These are phyloP conservation scores for Aphis gossypii DNA, from an alignment of 1,140 invertebrate genomes.

Conservation along the genomic window DNA sequence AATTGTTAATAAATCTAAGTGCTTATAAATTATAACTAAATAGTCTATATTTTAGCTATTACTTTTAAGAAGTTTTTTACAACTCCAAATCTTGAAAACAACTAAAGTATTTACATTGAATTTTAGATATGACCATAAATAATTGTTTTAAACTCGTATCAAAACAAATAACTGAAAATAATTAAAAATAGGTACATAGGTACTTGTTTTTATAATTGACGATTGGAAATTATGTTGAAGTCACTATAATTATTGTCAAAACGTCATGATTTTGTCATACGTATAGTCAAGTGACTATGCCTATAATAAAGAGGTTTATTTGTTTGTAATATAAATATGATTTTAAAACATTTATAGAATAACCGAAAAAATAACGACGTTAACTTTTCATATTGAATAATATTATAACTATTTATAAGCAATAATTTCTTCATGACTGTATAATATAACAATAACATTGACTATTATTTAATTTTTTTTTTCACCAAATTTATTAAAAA, in stretches of 20 bases:
- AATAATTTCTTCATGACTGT: background rate
- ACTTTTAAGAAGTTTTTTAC: background rate
- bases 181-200: background rate
- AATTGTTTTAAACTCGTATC: background rate
- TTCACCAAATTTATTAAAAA: background rate
- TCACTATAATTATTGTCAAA: background rate
- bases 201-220: background rate
- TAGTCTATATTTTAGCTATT: background rate
- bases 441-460: background rate
- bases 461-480: background rate
- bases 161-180: background rate
- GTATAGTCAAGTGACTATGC: background rate
- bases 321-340: background rate
- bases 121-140: background rate
- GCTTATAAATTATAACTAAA: background rate
- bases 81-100: background rate
- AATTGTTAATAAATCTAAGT: background rate
- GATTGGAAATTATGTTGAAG: background rate
- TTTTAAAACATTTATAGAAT: background rate
- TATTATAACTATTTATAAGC: background rate
- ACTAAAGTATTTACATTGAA: background rate
- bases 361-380: background rate
- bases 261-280: background rate
- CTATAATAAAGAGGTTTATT: background rate
- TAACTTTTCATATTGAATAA: too few relatives aligned